Base-by-base conservation (phyloP, 2,888 invertebrate genomes). In the Tortrix viridana region DNA sequence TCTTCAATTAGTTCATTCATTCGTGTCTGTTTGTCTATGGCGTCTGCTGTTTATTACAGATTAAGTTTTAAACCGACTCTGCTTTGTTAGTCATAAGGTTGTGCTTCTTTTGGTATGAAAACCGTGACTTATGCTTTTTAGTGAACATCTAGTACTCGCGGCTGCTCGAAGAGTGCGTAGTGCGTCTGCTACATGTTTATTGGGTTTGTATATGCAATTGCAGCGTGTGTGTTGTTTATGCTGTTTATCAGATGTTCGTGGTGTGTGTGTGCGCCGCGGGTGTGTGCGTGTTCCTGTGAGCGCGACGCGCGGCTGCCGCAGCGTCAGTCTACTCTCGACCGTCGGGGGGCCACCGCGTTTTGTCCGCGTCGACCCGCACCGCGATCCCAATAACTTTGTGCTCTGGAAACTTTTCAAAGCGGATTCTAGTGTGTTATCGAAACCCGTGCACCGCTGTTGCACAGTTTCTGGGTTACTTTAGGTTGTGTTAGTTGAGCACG, bases 321-420 rank as follows among this genome's bases (percentile, higher is more conserved):
- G 82, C 86, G 86, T 85, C 90, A 92, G 89, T 92, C 82, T 81
- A 81, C 76, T 83, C 81, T 82, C 74, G 84, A 88, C 77, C 88
- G 88, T 82, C 80, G 85, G 81, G 84, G 82, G 88, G 86, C 73
- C 84, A 85, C 81, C 84, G 86, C 84, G 89, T 74, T 78, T 73
- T 74, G 73, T 79, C 67, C 84, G 88, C 81, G 85, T 81, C 73
- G 79, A 82, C 82, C 82, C 82, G 79, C 73, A 74, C 75, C 88
- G 83, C 90, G 90, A 89, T 86, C 84, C 79, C 75, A 79, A 75
- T 79, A 89, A 91, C 88, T 92, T 92, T 90, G 86, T 88, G 80
- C 81, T 87, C 86, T 89, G 91, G 92, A 92, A 92, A 92, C 91
- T 92, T 92, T 92, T 90, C 79, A 84, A 82, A 84, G 81, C 82